A percentile compares a stretch with the other conserved stretches of the same genome.
These are phyloP conservation scores for Peromyscus leucopus DNA, from an alignment of 2,113 vertebrate species.

Conservation along the genomic window DNA sequence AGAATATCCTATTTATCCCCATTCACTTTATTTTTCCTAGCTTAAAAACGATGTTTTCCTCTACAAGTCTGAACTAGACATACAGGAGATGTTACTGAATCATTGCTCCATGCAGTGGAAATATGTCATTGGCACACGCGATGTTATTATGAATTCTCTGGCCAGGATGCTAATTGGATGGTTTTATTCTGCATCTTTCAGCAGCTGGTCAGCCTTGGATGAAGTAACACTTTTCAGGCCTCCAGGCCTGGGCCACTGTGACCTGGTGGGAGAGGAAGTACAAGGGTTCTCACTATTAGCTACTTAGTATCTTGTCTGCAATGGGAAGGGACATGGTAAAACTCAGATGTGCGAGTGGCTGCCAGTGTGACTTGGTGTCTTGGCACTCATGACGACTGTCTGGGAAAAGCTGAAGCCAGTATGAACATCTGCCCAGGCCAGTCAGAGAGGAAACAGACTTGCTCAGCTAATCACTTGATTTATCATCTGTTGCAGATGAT, in stretches of 20 bases:
- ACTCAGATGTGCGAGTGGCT: neutral
- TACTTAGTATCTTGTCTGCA: neutral
- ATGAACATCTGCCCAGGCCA: conserved; percentile 67
- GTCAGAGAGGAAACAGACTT: conserved; percentile 65
- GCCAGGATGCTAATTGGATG: neutral
- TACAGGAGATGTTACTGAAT: neutral
- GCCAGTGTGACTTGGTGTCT: conserved; percentile 38
- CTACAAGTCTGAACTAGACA: neutral
- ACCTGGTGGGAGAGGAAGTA: neutral
- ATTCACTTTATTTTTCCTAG: neutral
- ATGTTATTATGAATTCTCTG: neutral
- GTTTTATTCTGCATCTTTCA: neutral
- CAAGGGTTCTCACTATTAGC: neutral
- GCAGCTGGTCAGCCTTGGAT: neutral
- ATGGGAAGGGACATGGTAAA: neutral
- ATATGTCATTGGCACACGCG: neutral
- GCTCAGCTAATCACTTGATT: conserved; percentile 71
- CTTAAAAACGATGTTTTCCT: neutral
- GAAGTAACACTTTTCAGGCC: neutral
- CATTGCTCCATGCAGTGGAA: neutral
- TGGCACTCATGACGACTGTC: neutral
- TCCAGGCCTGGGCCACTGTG: neutral
- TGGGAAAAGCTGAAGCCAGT: conserved; percentile 65
- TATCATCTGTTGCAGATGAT: conserved; percentile 61
- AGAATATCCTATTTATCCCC: neutral